Evolutionary conservation across 2,888 invertebrate species (phyloP).

Genomic region (Polyommatus icarus): DNA sequence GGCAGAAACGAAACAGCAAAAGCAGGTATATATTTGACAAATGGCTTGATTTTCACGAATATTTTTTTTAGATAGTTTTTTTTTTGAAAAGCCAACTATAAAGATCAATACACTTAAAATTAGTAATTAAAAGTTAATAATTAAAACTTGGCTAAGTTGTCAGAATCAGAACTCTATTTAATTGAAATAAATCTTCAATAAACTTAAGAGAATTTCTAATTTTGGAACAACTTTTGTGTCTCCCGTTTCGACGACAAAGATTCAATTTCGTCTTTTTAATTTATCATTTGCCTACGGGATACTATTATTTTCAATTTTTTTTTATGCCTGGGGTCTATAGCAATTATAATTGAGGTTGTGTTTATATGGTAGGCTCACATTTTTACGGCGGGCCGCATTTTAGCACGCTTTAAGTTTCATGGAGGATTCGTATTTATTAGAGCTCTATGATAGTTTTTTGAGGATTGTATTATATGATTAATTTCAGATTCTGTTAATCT

Average conservation of each 20-base stretch:
- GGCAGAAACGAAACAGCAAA: too few relatives aligned
- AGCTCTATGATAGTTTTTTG: too few relatives aligned
- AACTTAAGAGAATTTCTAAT: not conserved
- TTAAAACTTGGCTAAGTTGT: not conserved
- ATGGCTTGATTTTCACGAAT: too few relatives aligned
- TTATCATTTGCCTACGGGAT: not conserved
- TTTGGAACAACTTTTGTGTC: not conserved
- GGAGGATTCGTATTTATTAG: too few relatives aligned
- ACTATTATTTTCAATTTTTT: not conserved
- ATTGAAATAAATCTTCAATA: slow-evolving; percentile 23
- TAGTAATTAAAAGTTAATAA: not conserved
- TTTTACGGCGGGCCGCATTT: too few relatives aligned
- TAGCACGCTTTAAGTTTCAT: too few relatives aligned
- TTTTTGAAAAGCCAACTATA: not conserved
- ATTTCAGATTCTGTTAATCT: too few relatives aligned
- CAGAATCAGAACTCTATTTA: slow-evolving; percentile 19
- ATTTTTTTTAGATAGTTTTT: too few relatives aligned
- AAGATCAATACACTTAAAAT: not conserved
- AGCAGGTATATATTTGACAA: too few relatives aligned
- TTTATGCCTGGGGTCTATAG: not conserved
- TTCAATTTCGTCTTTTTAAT: not conserved
- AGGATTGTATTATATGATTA: too few relatives aligned
- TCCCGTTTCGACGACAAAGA: not conserved
- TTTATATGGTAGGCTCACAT: too few relatives aligned
- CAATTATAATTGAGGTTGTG: too few relatives aligned